Evolutionary conservation across 1,140 invertebrate species (phyloP), one percentile per base, ranked within the genome.

Genomic region (Phortica variegata): DNA sequence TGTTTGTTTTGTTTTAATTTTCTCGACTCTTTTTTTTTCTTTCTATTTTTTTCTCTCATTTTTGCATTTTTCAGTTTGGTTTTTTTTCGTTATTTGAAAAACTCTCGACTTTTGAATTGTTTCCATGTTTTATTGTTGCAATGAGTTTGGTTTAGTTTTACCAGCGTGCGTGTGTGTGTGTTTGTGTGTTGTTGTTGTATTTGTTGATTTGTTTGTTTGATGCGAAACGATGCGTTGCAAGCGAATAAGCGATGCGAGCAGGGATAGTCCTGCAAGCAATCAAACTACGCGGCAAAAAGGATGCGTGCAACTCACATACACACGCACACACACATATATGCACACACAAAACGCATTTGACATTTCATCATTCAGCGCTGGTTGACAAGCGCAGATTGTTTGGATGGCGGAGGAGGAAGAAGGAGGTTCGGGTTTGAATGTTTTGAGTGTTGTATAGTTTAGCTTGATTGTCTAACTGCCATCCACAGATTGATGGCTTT

Each of bases 1-100:
- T 70, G 59, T 70, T 70, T 71, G 66, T 71, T 71, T 71, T 71
- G 68, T 71, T 71, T 71, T 71, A 66, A 71, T 71, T 71, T 71
- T 71, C 66, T 66, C 60, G 66, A 66, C 60, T 61, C 45, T 59
- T 55, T 51, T 43, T 47, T 47, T 37, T 43, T n/a, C 33, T 43
- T n/a, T n/a, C n/a, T n/a, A n/a, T 48, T 52, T 52, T 56, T 46
- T 50, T 44, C 37, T 29, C 34, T 53, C n/a, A 20, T 50, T 49
- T 47, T 36, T 17, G n/a, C 15, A 37, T 47, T 47, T 47, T 40
- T 23, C 13, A 29, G n/a, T n/a, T 9, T 39, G 21, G 36, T 32
- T 33, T 36, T 48, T 60, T 70, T 66, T 66, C 62, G 69, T 66
- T 66, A 66, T 71, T 71, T 71, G 66, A 71, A 71, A 71, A 71